Evolutionary conservation across 2,113 vertebrate genomes (phyloP), one percentile per base, ranked within the genome.

Genomic region (Osmerus mordax): DNA sequence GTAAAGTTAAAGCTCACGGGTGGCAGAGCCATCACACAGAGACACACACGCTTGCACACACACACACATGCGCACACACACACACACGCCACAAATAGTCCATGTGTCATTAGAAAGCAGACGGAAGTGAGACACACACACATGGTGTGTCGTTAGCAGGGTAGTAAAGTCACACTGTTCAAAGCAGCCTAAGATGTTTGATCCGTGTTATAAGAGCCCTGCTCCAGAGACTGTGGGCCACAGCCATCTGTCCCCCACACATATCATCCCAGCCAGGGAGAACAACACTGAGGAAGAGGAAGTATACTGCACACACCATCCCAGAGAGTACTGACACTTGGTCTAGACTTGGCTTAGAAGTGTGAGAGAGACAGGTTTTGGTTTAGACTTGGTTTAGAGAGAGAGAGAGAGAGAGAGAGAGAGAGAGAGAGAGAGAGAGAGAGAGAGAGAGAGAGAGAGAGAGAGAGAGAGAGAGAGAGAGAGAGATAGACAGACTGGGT

Each of bases 111-210:
- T 89, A 89, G 65, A 55, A 80, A 83, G 77, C 64, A 64, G 83
- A 78, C 73, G 83, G 84, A 90, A 89, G 80, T 82, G 76, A 76
- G 72, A 69, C 78, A 63, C 85, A 78, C 71, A 77, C 72, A 68
- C 51, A 68, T 47, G 64, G 75, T 71, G 70, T 82, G 85, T 86
- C 72, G 59, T 88, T 85, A 83, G 72, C 72, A 67, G 72, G 53
- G 72, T 67, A 82, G 82, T 90, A 89, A 89, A 90, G 83, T 88
- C 84, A 85, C 85, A 82, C 79, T 74, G 80, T 90, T 89, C 87
- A 91, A 90, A 90, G 84, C 76, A 79, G 67, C 32, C 76, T 11
- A 67, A 61, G 67, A 74, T 32, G 87, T 91, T 89, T 91, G 86
- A 91, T 91, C 86, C 73, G 65, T 60, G 11, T 83, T 82, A 79